A percentile compares a stretch with the other conserved stretches of the same genome.
Evolutionary conservation across 2,113 vertebrate genomes (phyloP).

Genomic region (Channa argus): DNA sequence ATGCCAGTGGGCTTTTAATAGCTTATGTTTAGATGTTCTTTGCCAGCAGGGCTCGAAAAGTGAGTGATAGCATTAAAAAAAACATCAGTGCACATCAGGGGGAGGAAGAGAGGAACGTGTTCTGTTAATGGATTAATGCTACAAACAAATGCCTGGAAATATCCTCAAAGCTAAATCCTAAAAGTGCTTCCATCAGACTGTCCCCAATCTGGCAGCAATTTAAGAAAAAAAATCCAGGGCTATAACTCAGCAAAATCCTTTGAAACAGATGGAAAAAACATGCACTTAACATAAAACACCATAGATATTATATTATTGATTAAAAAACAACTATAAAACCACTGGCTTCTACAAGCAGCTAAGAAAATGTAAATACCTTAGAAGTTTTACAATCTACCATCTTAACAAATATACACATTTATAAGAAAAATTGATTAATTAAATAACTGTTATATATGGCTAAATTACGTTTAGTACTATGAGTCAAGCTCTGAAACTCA

Average conservation of each 20-base stretch:
- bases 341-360: too few relatives aligned
- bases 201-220: constrained; percentile 34
- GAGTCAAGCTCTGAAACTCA: too few relatives aligned
- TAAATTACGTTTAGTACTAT: too few relatives aligned
- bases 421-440: too few relatives aligned
- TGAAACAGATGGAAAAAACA: not conserved
- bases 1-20: constrained; percentile 53
- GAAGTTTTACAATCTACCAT: too few relatives aligned
- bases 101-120: constrained; percentile 4
- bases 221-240: not conserved
- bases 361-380: too few relatives aligned
- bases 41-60: constrained; percentile 23
- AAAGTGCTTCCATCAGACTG: constrained; percentile 30
- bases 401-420: too few relatives aligned
- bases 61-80: constrained; percentile 26
- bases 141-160: constrained; percentile 53
- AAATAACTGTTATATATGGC: too few relatives aligned
- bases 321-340: too few relatives aligned
- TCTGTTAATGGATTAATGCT: constrained; percentile 40
- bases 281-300: too few relatives aligned
- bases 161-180: constrained; percentile 56
- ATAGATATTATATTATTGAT: too few relatives aligned
- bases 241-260: not conserved
- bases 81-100: not conserved
- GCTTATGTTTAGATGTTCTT: constrained; percentile 39